Conservation (phyloP, 2,797 vertebrate species). For the Distichodus sexfasciatus region DNA sequence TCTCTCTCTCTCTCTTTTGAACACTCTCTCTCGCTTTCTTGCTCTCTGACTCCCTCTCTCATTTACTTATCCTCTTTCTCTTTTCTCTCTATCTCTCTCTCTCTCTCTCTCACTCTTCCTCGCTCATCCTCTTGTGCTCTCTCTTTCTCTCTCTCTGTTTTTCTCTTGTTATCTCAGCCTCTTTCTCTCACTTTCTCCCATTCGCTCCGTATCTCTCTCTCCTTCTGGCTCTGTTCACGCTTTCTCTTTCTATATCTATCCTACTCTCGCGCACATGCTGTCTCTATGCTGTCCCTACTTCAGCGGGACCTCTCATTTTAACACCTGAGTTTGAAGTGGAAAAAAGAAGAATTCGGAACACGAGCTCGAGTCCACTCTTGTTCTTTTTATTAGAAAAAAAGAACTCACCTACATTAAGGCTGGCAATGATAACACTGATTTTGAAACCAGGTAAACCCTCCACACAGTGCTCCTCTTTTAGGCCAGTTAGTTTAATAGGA, state of each 20-base stretch:
- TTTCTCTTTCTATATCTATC: too few species aligned
- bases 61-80: background rate
- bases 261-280: too few species aligned
- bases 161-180: too few species aligned
- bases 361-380: slow-evolving; percentile 29
- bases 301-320: background rate
- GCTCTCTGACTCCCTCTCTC: slow-evolving; percentile 13
- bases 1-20: background rate
- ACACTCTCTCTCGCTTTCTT: background rate
- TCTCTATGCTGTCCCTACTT: too few species aligned
- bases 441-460: slow-evolving; percentile 10
- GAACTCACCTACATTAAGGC: slow-evolving; percentile 8
- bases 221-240: too few species aligned
- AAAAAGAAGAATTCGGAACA: slow-evolving; percentile 40
- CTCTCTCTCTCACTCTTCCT: too few species aligned
- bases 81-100: too few species aligned
- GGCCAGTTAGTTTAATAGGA: slow-evolving; percentile 21
- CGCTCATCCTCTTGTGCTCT: too few species aligned
- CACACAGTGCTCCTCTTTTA: slow-evolving; percentile 16
- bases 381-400: slow-evolving; percentile 42
- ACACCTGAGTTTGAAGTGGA: slow-evolving; percentile 30
- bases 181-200: too few species aligned
- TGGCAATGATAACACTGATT: slow-evolving; percentile 29
- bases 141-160: too few species aligned
- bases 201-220: too few species aligned